These are phyloP conservation scores for Gryllus longicercus DNA, from an alignment of 2,888 invertebrate genomes.

Conservation along the genomic window DNA sequence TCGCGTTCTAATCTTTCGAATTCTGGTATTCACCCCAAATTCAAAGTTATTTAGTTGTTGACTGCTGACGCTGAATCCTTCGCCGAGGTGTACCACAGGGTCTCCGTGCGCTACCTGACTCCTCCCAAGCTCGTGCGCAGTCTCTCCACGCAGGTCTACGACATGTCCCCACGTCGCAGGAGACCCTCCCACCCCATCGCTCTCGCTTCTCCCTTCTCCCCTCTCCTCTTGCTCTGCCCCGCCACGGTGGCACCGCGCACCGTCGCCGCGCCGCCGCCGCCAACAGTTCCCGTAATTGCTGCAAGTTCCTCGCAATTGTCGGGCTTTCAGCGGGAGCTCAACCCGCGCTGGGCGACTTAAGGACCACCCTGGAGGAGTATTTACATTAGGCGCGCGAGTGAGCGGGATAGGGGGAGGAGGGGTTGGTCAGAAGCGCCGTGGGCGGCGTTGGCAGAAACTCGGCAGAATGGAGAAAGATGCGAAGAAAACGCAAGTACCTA, in stretches of 20 bases:
- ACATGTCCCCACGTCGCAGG: not conserved
- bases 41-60: no score
- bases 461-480: no score
- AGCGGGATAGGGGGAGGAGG: not conserved
- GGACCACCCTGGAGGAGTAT: not conserved
- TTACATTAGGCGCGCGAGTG: not conserved
- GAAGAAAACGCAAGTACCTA: no score
- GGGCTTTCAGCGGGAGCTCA: slow-evolving; percentile 6
- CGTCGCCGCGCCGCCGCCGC: not conserved
- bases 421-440: no score
- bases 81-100: no score
- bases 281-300: not conserved
- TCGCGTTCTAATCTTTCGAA: no score
- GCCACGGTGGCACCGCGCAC: not conserved
- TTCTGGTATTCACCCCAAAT: no score
- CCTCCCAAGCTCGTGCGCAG: not conserved
- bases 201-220: not conserved
- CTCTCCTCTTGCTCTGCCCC: not conserved
- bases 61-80: no score
- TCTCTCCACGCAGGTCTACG: not conserved
- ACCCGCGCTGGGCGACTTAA: not conserved
- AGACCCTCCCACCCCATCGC: no score
- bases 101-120: not conserved
- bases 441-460: no score
- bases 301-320: slow-evolving; percentile 2